Conservation (phyloP, 2,797 vertebrate species). For the Mormyrus hasselquistii region DNA sequence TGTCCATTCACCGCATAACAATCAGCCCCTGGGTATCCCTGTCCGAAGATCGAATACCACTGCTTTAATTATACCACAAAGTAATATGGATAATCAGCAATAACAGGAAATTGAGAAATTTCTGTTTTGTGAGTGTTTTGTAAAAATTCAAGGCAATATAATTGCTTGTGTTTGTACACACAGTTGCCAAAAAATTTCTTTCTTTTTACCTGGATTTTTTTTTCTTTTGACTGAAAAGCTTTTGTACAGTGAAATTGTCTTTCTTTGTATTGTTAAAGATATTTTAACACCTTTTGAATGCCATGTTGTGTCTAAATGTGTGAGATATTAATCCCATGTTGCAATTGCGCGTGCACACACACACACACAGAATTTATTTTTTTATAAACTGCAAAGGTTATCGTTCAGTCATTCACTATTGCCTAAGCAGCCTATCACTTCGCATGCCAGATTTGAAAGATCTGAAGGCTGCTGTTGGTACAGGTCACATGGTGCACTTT, state of each 20-base stretch:
- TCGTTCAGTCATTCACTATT: background rate
- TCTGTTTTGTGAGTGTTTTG: background rate
- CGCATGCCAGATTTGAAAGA: background rate
- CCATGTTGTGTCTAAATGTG: background rate
- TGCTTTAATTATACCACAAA: background rate
- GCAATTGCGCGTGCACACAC: no score
- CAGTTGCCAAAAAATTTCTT: background rate
- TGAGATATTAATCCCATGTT: background rate
- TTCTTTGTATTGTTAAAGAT: slow-evolving; percentile 1
- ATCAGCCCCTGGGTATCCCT: background rate
- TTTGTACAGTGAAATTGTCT: slow-evolving; percentile 15
- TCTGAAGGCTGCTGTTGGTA: background rate
- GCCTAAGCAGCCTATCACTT: background rate
- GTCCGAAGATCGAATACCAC: background rate
- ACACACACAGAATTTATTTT: background rate
- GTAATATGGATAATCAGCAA: background rate
- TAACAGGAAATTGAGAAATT: background rate
- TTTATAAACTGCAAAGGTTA: background rate
- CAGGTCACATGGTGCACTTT: background rate
- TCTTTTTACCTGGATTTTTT: background rate
- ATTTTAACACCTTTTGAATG: slow-evolving; percentile 1
- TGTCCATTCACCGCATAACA: background rate
- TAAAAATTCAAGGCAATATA: background rate
- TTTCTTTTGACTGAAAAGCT: background rate
- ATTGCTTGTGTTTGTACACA: background rate